Conservation (phyloP, 1,140 invertebrate genomes). For the Physella acuta region DNA sequence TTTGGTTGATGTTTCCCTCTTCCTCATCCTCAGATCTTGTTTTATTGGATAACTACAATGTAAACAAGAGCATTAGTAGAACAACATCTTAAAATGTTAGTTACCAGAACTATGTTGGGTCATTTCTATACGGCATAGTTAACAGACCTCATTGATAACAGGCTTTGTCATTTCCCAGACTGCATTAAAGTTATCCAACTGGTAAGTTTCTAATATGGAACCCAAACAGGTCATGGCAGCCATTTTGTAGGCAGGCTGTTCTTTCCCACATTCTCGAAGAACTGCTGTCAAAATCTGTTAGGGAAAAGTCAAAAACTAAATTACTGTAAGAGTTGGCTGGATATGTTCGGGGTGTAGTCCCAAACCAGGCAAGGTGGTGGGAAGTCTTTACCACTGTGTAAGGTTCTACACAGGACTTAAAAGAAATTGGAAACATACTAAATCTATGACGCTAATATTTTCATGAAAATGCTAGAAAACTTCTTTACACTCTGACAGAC, state of each 20-base stretch:
- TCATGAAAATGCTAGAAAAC: too few species aligned
- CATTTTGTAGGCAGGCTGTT: conserved; percentile 75
- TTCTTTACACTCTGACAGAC: too few species aligned
- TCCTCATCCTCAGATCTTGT: conserved; percentile 20
- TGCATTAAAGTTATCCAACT: conserved; percentile 75
- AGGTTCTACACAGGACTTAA: too few species aligned
- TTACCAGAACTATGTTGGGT: too few species aligned
- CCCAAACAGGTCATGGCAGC: conserved; percentile 74
- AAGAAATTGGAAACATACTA: too few species aligned
- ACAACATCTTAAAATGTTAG: neutral
- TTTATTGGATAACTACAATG: conserved; percentile 9
- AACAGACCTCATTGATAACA: conserved; percentile 36
- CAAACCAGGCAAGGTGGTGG: too few species aligned
- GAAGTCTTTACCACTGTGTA: too few species aligned
- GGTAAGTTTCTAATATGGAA: conserved; percentile 72
- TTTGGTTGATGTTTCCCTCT: conserved; percentile 2
- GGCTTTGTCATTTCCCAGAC: conserved; percentile 67
- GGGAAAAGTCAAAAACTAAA: too few species aligned
- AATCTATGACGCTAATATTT: too few species aligned
- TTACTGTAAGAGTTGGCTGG: too few species aligned
- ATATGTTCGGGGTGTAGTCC: too few species aligned
- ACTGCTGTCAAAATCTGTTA: conserved; percentile 69
- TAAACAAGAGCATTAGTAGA: neutral
- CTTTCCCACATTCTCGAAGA: conserved; percentile 78
- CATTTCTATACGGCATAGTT: neutral